Conservation (phyloP, 2,888 invertebrate species). For the Platypus cylindrus region DNA sequence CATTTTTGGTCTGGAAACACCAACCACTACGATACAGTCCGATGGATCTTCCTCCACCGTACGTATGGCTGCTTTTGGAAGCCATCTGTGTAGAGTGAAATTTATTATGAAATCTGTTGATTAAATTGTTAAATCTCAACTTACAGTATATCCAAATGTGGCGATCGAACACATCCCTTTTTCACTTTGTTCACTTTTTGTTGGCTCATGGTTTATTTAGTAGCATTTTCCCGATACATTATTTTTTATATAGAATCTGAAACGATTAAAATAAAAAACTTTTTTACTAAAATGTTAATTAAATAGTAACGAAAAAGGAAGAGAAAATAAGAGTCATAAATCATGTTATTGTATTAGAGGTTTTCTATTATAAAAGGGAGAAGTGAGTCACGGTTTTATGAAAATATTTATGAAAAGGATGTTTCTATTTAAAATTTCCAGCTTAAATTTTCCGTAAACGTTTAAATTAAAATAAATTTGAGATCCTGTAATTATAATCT, state of each 20-base stretch:
- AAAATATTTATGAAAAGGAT: no score
- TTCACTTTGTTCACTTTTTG: slow-evolving; percentile 23
- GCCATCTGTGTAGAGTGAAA: slow-evolving; percentile 55
- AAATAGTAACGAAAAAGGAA: not conserved
- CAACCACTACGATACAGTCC: slow-evolving; percentile 74
- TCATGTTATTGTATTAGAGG: slow-evolving; percentile 1
- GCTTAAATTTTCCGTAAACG: no score
- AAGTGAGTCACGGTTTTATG: no score
- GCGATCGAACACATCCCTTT: slow-evolving; percentile 30
- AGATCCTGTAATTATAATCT: no score
- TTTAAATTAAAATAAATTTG: no score
- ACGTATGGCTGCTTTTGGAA: slow-evolving; percentile 69
- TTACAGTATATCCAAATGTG: slow-evolving; percentile 33
- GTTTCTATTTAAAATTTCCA: no score
- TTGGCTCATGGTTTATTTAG: slow-evolving; percentile 24
- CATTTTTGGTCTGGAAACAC: slow-evolving; percentile 73
- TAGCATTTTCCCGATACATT: not conserved
- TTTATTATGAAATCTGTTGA: no score
- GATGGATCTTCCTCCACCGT: slow-evolving; percentile 73
- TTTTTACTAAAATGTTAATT: not conserved
- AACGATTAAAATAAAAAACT: not conserved
- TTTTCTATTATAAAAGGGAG: no score
- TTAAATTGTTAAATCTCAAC: slow-evolving; percentile 16
- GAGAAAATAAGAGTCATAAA: no score
- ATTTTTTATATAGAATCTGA: not conserved